These are phyloP conservation scores for Delichon dasypus DNA, from an alignment of 2,797 vertebrate species.

Conservation along the genomic window DNA sequence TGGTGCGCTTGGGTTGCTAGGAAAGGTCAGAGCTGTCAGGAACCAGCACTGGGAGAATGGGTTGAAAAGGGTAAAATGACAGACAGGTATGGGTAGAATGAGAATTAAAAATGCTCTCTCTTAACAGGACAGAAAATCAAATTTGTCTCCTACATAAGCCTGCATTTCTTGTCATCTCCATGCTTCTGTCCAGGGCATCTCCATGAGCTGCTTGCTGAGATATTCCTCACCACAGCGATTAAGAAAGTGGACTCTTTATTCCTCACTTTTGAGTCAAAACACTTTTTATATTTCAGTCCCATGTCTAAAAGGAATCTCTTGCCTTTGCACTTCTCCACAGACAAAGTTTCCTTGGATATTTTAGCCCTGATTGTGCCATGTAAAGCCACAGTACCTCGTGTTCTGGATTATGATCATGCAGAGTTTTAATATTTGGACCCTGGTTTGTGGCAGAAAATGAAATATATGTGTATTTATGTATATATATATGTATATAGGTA, in stretches of 20 bases:
- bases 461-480: too few species aligned
- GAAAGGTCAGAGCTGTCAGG: constrained; percentile 8
- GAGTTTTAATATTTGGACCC: neutral
- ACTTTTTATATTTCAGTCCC: neutral
- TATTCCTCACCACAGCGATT: neutral
- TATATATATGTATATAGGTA: neutral
- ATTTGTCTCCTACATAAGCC: neutral
- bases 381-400: neutral
- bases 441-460: neutral
- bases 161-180: neutral
- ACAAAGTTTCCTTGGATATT: neutral
- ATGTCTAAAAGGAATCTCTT: neutral
- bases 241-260: neutral
- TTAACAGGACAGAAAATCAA: neutral
- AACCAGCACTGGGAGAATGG: neutral
- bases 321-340: neutral
- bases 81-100: neutral
- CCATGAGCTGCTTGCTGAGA: neutral
- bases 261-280: neutral
- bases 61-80: neutral
- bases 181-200: neutral
- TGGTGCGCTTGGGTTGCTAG: neutral
- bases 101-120: neutral
- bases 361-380: neutral
- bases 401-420: fast-evolving